phyloP scores from a whole-genome alignment of 2,888 invertebrate species.

The Pomacea canaliculata region DNA sequence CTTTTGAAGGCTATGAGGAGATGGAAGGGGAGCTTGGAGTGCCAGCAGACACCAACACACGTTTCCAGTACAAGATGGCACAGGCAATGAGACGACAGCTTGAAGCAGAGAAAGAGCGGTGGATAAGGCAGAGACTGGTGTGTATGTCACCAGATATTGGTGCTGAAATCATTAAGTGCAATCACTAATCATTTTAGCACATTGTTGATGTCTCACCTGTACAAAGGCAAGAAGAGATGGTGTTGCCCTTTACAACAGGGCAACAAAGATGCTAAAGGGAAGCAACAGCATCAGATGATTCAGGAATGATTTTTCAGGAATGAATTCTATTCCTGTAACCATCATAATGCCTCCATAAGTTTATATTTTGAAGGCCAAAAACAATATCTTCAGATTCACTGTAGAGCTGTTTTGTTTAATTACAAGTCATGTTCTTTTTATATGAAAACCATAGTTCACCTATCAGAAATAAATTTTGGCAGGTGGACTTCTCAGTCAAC shows the following conservation, averaged over 20 bases:
- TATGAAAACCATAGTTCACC: too few relatives aligned
- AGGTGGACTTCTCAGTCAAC: conserved; percentile 63
- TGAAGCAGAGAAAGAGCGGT: conserved; percentile 40
- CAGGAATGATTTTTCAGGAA: too few relatives aligned
- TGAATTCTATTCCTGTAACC: too few relatives aligned
- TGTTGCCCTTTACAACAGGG: too few relatives aligned
- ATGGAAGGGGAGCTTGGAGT: conserved; percentile 54
- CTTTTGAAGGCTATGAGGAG: conserved; percentile 57
- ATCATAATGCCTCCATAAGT: too few relatives aligned
- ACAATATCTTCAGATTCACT: too few relatives aligned
- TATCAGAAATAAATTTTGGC: neutral
- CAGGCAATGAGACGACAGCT: conserved; percentile 51
- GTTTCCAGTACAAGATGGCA: conserved; percentile 58
- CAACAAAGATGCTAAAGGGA: too few relatives aligned
- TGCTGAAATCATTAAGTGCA: neutral
- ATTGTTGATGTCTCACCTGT: neutral
- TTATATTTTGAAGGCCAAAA: too few relatives aligned
- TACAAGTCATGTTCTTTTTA: too few relatives aligned
- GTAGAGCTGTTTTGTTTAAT: too few relatives aligned
- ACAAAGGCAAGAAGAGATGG: too few relatives aligned
- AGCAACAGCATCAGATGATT: too few relatives aligned
- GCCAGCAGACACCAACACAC: conserved; percentile 51
- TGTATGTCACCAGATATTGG: neutral
- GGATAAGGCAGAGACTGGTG: conserved; percentile 16
- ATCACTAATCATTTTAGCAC: neutral